phyloP scores from a whole-genome alignment of 2,113 vertebrate species.

The Halcyon malimbica region DNA sequence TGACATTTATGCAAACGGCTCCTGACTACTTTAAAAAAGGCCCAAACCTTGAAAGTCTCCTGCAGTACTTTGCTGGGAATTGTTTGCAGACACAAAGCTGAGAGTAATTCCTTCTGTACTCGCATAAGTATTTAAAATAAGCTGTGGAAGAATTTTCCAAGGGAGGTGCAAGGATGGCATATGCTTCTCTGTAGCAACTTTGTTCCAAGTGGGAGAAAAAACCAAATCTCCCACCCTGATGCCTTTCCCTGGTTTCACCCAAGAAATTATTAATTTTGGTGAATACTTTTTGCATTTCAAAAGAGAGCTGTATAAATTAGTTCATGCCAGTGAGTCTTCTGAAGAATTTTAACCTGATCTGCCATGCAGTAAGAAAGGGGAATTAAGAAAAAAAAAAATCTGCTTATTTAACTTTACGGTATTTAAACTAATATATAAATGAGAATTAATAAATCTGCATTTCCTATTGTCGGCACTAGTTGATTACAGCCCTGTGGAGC shows the following conservation, averaged over 20 bases:
- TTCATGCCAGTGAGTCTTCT: not conserved
- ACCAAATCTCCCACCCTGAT: not conserved
- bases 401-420: slow-evolving; percentile 35
- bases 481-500: slow-evolving; percentile 46
- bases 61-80: not conserved
- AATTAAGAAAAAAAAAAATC: slow-evolving; percentile 8
- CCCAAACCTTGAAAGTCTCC: slow-evolving; percentile 46
- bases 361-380: not conserved
- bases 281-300: not conserved
- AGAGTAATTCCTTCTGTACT: slow-evolving; percentile 30
- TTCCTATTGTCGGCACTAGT: slow-evolving; percentile 42
- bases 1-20: slow-evolving; percentile 58
- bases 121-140: slow-evolving; percentile 39
- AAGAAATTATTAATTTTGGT: not conserved
- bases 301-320: not conserved
- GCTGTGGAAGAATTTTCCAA: not conserved
- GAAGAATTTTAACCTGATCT: slow-evolving; percentile 43
- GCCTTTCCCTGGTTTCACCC: not conserved
- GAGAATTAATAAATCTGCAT: slow-evolving; percentile 57
- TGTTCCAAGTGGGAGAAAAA: not conserved
- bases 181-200: not conserved
- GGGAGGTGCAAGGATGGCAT: not conserved
- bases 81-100: slow-evolving; percentile 37
- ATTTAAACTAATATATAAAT: slow-evolving; percentile 47
- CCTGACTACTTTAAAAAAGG: slow-evolving; percentile 37